Base-by-base conservation (phyloP, 2,113 vertebrate species). In the Garra rufa region DNA sequence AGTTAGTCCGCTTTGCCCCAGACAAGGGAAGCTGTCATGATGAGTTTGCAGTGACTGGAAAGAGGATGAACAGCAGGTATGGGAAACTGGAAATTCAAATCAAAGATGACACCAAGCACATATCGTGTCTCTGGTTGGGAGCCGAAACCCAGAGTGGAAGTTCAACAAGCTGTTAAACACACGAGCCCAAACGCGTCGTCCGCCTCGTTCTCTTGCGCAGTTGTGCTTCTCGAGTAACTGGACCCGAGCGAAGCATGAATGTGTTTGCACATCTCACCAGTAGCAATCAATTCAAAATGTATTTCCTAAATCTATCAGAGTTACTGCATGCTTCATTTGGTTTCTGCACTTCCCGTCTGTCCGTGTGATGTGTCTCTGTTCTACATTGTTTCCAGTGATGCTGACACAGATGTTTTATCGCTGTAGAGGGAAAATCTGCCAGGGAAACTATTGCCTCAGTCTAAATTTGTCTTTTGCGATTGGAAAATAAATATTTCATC, bases 401-500 rank as follows among this genome's bases (percentile, higher is more conserved):
- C 43, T 55, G 41, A 82, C 86, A 34, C 90, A 91, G 89, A 91
- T 92, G 89, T 87, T 89, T 88, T 86, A 84, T 57, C 83, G 86
- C 74, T 82, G 81, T 74, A 46, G 83, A 85, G 82, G 83, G 88
- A 87, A 90, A 81, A 34, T 67, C 83, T 79, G 65, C 74, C 79
- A 28, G n/a, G 26, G 81, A 88, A 89, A 88, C 83, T 87, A 85
- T 91, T 86, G 85, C 89, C 50, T 88, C 50, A 81, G 85, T 87
- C 87, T 88, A 88, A 86, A 89, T 86, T 87, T 85, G 80, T 50
- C 82, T 85, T 73, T 83, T 84, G 85, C 75, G 77, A 83, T 87
- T 88, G 77, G 88, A 89, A 89, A 89, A 89, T 85, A 89, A 90
- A 90, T 90, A 89, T 90, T 91, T 82, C 34, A 89, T 86, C 88